Evolutionary conservation across 1,140 invertebrate species (phyloP).

Genomic region (Asbolus verrucosus): DNA sequence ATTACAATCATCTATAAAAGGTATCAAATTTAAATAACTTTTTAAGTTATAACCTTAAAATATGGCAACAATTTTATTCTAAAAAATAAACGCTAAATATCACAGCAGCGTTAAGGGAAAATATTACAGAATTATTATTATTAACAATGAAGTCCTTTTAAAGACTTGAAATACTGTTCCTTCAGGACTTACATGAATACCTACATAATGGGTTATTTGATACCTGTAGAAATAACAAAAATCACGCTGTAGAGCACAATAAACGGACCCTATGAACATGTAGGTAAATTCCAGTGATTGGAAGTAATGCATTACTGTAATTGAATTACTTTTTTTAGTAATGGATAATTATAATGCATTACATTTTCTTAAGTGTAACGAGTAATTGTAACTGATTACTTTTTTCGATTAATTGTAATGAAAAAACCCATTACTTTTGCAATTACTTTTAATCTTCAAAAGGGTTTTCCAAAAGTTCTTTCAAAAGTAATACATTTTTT

Average conservation of each 20-base stretch:
- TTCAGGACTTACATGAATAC: slow-evolving; percentile 12
- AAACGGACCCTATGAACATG: background rate
- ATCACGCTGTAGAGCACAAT: background rate
- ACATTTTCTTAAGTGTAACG: too few species aligned
- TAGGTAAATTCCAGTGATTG: background rate
- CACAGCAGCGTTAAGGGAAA: slow-evolving; percentile 40
- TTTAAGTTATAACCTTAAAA: slow-evolving; percentile 3
- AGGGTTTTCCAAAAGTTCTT: too few species aligned
- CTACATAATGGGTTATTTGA: background rate
- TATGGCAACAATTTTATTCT: slow-evolving; percentile 41
- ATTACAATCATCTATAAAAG: slow-evolving; percentile 25
- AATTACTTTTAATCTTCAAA: too few species aligned
- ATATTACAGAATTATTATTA: too few species aligned
- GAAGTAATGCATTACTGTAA: too few species aligned
- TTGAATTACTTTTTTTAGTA: too few species aligned
- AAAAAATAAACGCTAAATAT: slow-evolving; percentile 45
- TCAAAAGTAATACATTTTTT: too few species aligned
- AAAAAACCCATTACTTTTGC: too few species aligned
- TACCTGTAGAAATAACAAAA: background rate
- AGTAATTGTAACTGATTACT: too few species aligned
- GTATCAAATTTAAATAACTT: slow-evolving; percentile 35
- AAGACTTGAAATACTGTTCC: slow-evolving; percentile 6
- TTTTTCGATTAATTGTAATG: too few species aligned
- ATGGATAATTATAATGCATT: too few species aligned
- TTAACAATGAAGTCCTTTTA: slow-evolving; percentile 4